These are phyloP conservation scores for Drosophila simulans DNA, from an alignment of 1,140 invertebrate genomes.

Conservation along the genomic window DNA sequence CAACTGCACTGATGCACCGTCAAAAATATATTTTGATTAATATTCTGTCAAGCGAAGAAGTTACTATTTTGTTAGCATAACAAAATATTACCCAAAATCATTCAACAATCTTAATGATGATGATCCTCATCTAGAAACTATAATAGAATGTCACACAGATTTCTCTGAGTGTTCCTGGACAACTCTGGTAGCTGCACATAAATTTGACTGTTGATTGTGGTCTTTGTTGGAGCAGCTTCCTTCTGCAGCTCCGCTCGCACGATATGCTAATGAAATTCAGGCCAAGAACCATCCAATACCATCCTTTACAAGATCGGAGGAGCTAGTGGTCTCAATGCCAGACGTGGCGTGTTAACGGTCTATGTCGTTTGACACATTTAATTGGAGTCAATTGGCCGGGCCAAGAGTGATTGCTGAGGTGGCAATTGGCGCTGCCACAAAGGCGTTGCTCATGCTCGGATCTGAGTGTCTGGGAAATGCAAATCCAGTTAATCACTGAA, in stretches of 20 bases:
- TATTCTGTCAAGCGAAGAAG: not conserved
- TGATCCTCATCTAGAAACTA: too few species aligned
- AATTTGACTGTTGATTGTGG: slow-evolving; percentile 55
- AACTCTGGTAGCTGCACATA: slow-evolving; percentile 50
- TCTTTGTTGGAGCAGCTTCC: slow-evolving; percentile 32
- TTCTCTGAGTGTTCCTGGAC: not conserved
- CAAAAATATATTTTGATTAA: not conserved
- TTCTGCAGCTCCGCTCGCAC: slow-evolving; percentile 26
- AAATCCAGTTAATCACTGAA: slow-evolving; percentile 45
- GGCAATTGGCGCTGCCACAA: slow-evolving; percentile 50
- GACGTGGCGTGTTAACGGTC: slow-evolving; percentile 29
- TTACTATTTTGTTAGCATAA: not conserved
- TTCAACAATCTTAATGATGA: too few species aligned
- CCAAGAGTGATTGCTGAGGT: slow-evolving; percentile 43
- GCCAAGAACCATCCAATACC: slow-evolving; percentile 20
- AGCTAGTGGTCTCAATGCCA: slow-evolving; percentile 4
- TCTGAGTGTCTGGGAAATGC: slow-evolving; percentile 18
- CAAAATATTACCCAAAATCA: too few species aligned
- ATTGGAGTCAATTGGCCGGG: slow-evolving; percentile 73
- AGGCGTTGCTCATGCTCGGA: slow-evolving; percentile 23
- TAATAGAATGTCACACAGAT: too few species aligned
- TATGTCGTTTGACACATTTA: slow-evolving; percentile 67
- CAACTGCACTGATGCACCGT: slow-evolving; percentile 18
- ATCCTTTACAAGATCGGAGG: not conserved
- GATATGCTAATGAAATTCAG: slow-evolving; percentile 79